A percentile compares a stretch with the other conserved stretches of the same genome.
These are phyloP conservation scores for Drosophila acutilabella DNA, from an alignment of 2,888 invertebrate genomes.

Conservation along the genomic window DNA sequence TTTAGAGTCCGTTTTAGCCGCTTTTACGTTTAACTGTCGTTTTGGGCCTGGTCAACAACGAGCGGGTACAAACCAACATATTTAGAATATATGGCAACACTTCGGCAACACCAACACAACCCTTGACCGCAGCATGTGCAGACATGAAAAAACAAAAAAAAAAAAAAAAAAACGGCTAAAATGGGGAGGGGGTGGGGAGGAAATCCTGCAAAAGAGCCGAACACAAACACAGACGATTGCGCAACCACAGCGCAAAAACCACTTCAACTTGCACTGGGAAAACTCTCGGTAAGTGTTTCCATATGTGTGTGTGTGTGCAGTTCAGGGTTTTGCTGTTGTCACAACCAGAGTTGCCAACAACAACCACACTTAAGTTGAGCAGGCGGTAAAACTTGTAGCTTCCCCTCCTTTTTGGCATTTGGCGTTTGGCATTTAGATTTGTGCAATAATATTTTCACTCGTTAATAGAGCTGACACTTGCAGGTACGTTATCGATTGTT, in stretches of 20 bases:
- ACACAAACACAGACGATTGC: conserved; percentile 73
- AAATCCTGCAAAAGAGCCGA: conserved; percentile 34
- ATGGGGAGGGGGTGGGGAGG: conserved; percentile 1
- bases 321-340: conserved; percentile 60
- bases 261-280: conserved; percentile 70
- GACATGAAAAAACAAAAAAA: conserved; percentile 39
- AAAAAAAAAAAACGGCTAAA: conserved; percentile 7
- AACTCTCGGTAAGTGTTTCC: conserved; percentile 46
- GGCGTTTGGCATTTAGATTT: conserved; percentile 59
- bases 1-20: conserved; percentile 52
- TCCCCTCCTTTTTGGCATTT: conserved; percentile 43
- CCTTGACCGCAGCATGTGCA: conserved; percentile 74
- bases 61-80: conserved; percentile 68
- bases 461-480: conserved; percentile 9
- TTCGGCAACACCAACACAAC: conserved; percentile 77
- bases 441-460: conserved; percentile 18
- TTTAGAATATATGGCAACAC: conserved; percentile 82
- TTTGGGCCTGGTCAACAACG: conserved; percentile 48
- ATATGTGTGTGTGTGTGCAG: conserved; percentile 35
- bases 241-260: conserved; percentile 78
- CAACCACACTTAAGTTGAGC: conserved; percentile 35
- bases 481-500: neutral
- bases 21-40: conserved; percentile 74
- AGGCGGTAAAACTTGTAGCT: conserved; percentile 55
- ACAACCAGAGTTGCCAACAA: conserved; percentile 67